phyloP scores from a whole-genome alignment of 37 sponge, comb jelly and placozoan species.

The Beroe ovata region DNA sequence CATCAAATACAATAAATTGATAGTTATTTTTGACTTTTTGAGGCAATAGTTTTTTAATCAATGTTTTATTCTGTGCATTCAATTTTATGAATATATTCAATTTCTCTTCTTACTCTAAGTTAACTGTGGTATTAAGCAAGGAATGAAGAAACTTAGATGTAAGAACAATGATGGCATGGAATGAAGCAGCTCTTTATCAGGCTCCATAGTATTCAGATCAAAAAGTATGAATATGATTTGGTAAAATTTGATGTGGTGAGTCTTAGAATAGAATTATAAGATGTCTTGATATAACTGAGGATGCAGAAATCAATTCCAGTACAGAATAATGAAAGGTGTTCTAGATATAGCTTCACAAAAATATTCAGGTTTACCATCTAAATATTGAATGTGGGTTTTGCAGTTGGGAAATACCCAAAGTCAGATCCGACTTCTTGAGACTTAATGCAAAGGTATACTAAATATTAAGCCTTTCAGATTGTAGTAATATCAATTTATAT shows the following conservation, averaged over 20 bases:
- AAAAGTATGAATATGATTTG: slow-evolving; percentile 13
- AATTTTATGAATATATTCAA: no score
- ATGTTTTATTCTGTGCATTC: background rate
- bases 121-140: no score
- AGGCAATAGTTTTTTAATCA: no score
- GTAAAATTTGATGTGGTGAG: slow-evolving; percentile 3
- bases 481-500: background rate
- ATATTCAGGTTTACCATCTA: slow-evolving; percentile 1
- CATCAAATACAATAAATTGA: no score
- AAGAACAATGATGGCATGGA: no score
- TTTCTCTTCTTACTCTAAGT: no score
- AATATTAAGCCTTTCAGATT: background rate
- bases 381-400: background rate
- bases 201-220: background rate
- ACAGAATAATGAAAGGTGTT: background rate
- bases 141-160: no score
- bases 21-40: no score
- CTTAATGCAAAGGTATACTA: background rate
- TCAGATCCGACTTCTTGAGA: slow-evolving; percentile 1
- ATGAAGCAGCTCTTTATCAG: background rate
- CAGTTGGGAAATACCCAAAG: background rate
- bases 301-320: no score
- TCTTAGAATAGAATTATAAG: no score
- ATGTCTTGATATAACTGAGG: no score
- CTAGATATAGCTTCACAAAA: background rate